A percentile compares a stretch with the other conserved stretches of the same genome.
Evolutionary conservation across 2,888 invertebrate genomes (phyloP).

Genomic region (Volucella inanis): DNA sequence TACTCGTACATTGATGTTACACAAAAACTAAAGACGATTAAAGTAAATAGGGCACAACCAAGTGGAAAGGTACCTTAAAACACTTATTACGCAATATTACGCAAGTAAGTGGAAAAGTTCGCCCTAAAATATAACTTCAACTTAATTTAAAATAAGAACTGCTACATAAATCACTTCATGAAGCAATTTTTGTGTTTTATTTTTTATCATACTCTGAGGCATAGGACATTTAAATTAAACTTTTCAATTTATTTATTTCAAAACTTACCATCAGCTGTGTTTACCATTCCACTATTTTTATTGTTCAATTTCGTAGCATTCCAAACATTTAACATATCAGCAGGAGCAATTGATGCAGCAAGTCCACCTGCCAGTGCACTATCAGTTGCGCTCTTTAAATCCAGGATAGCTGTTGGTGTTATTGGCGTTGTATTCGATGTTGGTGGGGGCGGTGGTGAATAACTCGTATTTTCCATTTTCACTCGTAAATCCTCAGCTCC

Average conservation of each 20-base stretch:
- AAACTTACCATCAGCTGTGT: slow-evolving; percentile 91
- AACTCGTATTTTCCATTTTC: slow-evolving; percentile 85
- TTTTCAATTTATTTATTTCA: not conserved
- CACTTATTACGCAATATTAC: no score
- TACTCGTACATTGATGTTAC: no score
- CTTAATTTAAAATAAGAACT: no score
- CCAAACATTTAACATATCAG: slow-evolving; percentile 86
- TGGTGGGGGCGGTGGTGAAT: slow-evolving; percentile 86
- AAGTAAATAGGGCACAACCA: no score
- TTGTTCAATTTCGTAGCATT: slow-evolving; percentile 86
- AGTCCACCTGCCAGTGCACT: slow-evolving; percentile 81
- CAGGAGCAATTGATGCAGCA: slow-evolving; percentile 83
- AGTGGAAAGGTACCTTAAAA: no score
- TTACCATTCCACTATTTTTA: slow-evolving; percentile 90
- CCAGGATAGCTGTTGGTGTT: slow-evolving; percentile 84
- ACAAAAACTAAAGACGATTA: no score
- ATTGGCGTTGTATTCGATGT: slow-evolving; percentile 85
- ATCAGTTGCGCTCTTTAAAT: slow-evolving; percentile 80
- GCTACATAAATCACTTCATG: no score
- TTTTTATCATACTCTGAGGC: slow-evolving; percentile 5
- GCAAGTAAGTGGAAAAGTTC: no score
- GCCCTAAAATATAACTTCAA: no score
- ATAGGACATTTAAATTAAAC: not conserved
- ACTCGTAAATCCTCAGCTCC: slow-evolving; percentile 89
- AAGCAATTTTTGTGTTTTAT: no score